Conservation (phyloP, 2,113 vertebrate genomes). For the Anthoscopus minutus region DNA sequence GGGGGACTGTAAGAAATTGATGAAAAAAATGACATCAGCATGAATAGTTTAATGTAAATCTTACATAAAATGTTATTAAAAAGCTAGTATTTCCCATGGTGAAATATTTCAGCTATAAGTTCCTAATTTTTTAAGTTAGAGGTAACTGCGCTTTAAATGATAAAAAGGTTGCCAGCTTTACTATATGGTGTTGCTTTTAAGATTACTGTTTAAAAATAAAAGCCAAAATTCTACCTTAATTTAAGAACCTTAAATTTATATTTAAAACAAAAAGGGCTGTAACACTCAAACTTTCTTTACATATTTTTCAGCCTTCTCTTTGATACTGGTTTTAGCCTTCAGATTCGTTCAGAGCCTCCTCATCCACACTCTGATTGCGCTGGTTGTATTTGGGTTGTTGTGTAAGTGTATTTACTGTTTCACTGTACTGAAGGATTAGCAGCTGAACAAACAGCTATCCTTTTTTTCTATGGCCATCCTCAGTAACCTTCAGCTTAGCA, state of each 20-base stretch:
- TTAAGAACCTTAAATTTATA: background rate
- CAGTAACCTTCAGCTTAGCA: background rate
- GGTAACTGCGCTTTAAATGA: background rate
- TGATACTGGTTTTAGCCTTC: conserved; percentile 67
- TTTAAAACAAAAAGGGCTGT: background rate
- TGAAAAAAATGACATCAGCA: background rate
- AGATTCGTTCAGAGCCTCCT: conserved; percentile 66
- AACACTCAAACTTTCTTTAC: background rate
- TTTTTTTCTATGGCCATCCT: background rate
- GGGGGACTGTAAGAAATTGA: background rate
- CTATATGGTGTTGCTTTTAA: background rate
- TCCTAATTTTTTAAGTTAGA: background rate
- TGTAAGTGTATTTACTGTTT: conserved; percentile 69
- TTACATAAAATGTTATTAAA: background rate
- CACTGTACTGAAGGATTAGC: background rate
- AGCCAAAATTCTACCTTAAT: background rate
- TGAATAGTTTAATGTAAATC: background rate
- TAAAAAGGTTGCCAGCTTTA: background rate
- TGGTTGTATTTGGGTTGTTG: conserved; percentile 70
- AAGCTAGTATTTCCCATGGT: background rate
- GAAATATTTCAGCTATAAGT: background rate
- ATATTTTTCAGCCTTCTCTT: conserved; percentile 68
- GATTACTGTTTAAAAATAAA: background rate
- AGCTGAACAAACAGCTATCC: background rate
- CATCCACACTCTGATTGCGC: conserved; percentile 69